Conservation (phyloP, 2,113 vertebrate genomes). For the Theristicus caerulescens region DNA sequence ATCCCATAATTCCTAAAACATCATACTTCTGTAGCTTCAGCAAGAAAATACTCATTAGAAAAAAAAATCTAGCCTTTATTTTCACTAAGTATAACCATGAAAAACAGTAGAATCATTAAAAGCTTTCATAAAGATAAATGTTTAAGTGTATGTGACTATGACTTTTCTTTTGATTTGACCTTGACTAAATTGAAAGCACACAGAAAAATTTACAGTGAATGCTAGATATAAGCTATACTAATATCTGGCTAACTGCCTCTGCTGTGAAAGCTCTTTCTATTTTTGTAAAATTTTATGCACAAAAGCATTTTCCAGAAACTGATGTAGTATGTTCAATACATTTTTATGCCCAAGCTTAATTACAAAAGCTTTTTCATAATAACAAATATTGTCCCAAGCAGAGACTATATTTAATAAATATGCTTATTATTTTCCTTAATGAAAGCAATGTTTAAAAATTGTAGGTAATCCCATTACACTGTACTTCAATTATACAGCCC, state of each 20-base stretch:
- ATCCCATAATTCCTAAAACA: not conserved
- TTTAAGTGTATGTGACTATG: not conserved
- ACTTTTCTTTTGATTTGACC: conserved; percentile 27
- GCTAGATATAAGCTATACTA: conserved; percentile 4
- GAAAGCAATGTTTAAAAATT: conserved; percentile 64
- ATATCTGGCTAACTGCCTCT: conserved; percentile 44
- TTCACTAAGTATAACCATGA: not conserved
- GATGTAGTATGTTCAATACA: conserved; percentile 23
- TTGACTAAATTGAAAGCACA: conserved; percentile 28
- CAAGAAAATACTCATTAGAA: not conserved
- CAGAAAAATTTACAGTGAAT: not conserved
- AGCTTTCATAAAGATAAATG: not conserved
- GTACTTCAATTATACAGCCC: conserved; percentile 45
- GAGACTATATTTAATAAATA: conserved; percentile 61
- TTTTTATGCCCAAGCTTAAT: conserved; percentile 59
- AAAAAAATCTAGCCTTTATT: not conserved
- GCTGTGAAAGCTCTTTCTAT: conserved; percentile 56
- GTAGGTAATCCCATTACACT: conserved; percentile 60
- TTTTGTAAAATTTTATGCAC: conserved; percentile 41
- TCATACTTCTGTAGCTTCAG: not conserved
- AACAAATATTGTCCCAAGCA: conserved; percentile 61
- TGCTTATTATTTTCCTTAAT: conserved; percentile 66
- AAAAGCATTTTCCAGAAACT: conserved; percentile 52
- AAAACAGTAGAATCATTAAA: not conserved
- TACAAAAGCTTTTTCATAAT: conserved; percentile 61